Evolutionary conservation across 92 coral and sea anemone genomes (phyloP), one percentile per base, ranked within the genome.

Genomic region (Umimayanthus kanabou): DNA sequence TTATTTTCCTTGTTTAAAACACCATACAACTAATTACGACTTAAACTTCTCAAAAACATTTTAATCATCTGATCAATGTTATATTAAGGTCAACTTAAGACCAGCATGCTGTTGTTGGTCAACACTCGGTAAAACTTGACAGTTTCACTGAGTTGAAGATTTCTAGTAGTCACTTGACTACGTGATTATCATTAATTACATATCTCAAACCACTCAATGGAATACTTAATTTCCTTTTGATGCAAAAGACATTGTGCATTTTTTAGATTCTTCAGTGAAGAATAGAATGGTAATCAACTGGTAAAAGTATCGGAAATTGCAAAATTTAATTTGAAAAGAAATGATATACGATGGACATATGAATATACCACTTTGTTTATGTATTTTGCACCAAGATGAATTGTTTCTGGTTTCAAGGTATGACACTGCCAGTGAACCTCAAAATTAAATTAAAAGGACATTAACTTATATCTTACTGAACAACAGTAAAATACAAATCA

Each of bases 181-280:
- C 78, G 18, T 14, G 39, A 39, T 80, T 57, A 55, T 43, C 20
- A 16, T 64, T 81, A 67, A 83, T 47, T 47, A 70, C 77, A 83
- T 29, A 70, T 57, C 67, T 83, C 64, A 83, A 70, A 83, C 87
- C 87, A 83, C 87, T 83, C 87, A 71, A 70, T 83, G 77, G 87
- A 71, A 83, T 83, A 69, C 87, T 81, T 40, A 20, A 72, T 71
- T 83, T 83, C 40, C 87, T 83, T 83, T 83, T 83, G 87, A 83
- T 83, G 87, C 87, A 83, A 83, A 83, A 83, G 87, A 83, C 87
- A 40, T 82, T 69, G 87, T 83, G 87, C 87, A 83, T 72, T 69
- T 43, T 69, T 69, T 9, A 26, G 66, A 71, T 69, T 83, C 87
- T 83, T 83, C 87, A 83, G 65, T 28, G 87, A 83, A 83, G 87